These are phyloP conservation scores for Cyanoderma ruficeps DNA, from an alignment of 2,113 vertebrate species.

Conservation along the genomic window DNA sequence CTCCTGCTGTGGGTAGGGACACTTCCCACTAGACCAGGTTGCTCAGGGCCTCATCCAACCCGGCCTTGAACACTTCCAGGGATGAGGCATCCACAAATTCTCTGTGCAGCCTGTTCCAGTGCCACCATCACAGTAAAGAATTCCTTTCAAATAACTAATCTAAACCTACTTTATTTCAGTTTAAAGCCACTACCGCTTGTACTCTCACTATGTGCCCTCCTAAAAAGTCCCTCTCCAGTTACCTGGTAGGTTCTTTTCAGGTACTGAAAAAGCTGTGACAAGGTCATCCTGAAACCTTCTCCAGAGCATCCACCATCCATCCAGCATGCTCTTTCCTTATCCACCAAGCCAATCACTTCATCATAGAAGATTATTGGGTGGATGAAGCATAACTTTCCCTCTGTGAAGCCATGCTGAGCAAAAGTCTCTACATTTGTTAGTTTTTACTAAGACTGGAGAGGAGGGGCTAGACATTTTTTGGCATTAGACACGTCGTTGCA, in stretches of 20 bases:
- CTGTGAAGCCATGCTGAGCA: neutral
- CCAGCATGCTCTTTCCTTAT: neutral
- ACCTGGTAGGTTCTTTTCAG: neutral
- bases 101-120: neutral
- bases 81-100: neutral
- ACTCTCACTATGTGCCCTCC: neutral
- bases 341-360: neutral
- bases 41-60: neutral
- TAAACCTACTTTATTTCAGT: neutral
- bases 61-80: neutral
- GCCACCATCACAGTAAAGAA: neutral
- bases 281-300: neutral
- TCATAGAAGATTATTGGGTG: neutral
- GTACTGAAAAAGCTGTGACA: neutral
- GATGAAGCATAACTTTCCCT: neutral
- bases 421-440: neutral
- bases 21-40: neutral
- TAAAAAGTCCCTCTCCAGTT: neutral
- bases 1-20: neutral
- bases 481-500: neutral
- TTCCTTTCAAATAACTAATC: neutral
- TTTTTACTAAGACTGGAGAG: neutral
- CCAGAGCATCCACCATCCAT: neutral
- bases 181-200: neutral
- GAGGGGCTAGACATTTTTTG: neutral